Percentiles rank a stretch among this genome's conserved stretches.
These are phyloP conservation scores for Globodera rostochiensis DNA, from an alignment of 1,140 invertebrate species.

Conservation along the genomic window DNA sequence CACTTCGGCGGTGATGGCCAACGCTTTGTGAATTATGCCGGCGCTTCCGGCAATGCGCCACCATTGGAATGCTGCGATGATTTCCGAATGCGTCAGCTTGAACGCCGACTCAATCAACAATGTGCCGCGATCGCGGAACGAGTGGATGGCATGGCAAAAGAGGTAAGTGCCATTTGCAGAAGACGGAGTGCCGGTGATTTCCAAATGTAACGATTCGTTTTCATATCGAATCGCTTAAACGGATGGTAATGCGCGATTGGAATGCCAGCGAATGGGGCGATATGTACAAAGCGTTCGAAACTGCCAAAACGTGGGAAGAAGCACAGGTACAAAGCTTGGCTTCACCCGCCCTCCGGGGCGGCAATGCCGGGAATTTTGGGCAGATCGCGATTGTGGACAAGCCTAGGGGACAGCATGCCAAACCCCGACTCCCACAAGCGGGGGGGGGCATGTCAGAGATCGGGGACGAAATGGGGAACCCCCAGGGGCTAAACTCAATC, in stretches of 20 bases:
- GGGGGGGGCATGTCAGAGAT: too few relatives aligned
- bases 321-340: slow-evolving; percentile 20
- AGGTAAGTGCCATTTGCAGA: background rate
- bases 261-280: slow-evolving; percentile 31
- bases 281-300: slow-evolving; percentile 40
- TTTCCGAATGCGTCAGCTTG: background rate
- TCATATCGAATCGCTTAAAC: background rate
- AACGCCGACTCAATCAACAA: background rate
- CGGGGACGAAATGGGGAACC: too few relatives aligned
- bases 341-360: background rate
- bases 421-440: too few relatives aligned
- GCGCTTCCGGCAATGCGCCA: too few relatives aligned
- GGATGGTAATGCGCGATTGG: slow-evolving; percentile 25
- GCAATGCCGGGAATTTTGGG: too few relatives aligned
- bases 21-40: too few relatives aligned
- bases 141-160: background rate
- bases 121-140: background rate
- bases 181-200: background rate
- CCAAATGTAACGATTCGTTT: too few relatives aligned
- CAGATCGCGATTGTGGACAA: too few relatives aligned
- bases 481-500: background rate
- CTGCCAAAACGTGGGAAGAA: slow-evolving; percentile 39
- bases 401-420: too few relatives aligned
- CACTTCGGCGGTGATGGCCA: too few relatives aligned
- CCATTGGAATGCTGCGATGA: too few relatives aligned